Evolutionary conservation across 1,140 invertebrate species (phyloP).

Genomic region (Portunus trituberculatus): DNA sequence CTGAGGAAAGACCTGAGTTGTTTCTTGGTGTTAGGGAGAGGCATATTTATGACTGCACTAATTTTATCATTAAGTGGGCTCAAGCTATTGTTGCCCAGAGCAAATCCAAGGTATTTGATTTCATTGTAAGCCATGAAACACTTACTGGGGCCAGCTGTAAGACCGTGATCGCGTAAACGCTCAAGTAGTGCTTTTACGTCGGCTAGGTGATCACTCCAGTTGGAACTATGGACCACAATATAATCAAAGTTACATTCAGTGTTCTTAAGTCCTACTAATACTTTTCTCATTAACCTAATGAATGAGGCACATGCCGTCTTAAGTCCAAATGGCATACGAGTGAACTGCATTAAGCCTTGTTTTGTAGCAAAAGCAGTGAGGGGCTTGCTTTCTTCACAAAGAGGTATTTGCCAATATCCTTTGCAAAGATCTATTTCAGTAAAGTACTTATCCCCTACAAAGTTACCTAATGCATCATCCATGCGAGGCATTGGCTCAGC

Average conservation of each 20-base stretch:
- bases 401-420: slow-evolving; percentile 49
- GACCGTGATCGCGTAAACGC: background rate
- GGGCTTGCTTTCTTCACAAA: background rate
- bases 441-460: background rate
- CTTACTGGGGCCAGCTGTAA: slow-evolving; percentile 27
- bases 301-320: slow-evolving; percentile 37
- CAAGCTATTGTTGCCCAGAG: no score
- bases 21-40: background rate
- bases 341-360: background rate
- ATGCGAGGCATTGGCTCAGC: background rate
- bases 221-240: background rate
- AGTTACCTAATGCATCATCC: background rate
- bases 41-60: background rate
- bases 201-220: background rate
- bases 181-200: background rate
- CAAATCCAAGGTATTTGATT: background rate
- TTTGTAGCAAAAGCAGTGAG: background rate
- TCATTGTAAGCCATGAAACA: background rate
- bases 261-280: background rate
- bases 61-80: background rate
- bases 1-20: background rate
- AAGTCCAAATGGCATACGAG: background rate
- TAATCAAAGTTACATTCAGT: background rate
- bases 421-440: slow-evolving; percentile 12
- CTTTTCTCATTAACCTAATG: background rate